Evolutionary conservation across 2,797 vertebrate species (phyloP), one percentile per base, ranked within the genome.

Genomic region (Emydoidea blandingii): DNA sequence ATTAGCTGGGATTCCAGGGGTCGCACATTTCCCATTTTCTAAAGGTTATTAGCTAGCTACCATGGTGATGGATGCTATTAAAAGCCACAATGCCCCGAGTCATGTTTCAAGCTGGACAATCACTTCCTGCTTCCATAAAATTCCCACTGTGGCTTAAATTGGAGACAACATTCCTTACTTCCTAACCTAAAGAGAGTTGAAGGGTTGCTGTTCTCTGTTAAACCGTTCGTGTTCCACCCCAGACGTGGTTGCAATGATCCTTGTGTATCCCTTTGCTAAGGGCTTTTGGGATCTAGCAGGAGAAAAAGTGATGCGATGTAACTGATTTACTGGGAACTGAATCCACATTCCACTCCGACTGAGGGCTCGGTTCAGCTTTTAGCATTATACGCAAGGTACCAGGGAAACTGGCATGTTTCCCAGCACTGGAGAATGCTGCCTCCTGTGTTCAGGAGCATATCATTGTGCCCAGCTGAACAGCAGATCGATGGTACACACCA

Each of bases 41-140:
- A n/a, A 29, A 12, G 5, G 0, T 50, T 1, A 2, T 1, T 1
- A 41, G 85, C 81, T 76, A 15, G 81, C 52, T 0, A 41, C 57
- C 7, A 16, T 0, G 0, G 3, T 31, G 19, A 41, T 0, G 0
- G 21, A 16, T 1, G 10, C 62, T 5, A 81, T 85, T 0, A 2
- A 29, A 25, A 72, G 57, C 57, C 14, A 1, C 54, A 72, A 56
- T 1, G 5, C 29, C 10, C 82, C 8, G 9, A 8, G n/a, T 68
- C 49, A 59, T 68, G 15, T 65, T 52, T 41, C 83, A n/a, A 37
- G 4, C 1, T 1, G 0, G 0, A n/a, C 37, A 78, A 80, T 6
- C 34, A 80, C 65, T 34, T 0, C 5, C 8, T 2, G 1, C 27
- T 80, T n/a, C 3, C 85, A 79, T 3, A 0, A 37, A 44, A 79